These are phyloP conservation scores for Coracopsis vasa DNA, from an alignment of 2,113 vertebrate species.

Conservation along the genomic window DNA sequence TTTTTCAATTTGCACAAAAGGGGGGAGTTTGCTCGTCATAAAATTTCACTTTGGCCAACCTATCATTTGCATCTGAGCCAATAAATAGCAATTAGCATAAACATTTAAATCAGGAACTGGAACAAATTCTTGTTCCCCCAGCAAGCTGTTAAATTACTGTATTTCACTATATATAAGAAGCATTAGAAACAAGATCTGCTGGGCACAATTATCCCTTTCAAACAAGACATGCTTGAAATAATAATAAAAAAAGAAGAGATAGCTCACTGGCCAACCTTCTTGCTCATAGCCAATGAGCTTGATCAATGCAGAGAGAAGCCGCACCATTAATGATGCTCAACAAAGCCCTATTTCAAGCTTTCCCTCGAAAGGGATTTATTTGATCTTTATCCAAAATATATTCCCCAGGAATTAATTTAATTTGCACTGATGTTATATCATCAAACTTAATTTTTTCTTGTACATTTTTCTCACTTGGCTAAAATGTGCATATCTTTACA, in stretches of 20 bases:
- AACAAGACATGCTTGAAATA: slow-evolving; percentile 70
- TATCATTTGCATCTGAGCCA: slow-evolving; percentile 99
- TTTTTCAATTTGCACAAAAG: slow-evolving; percentile 99
- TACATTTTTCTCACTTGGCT: not conserved
- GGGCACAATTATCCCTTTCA: slow-evolving; percentile 71
- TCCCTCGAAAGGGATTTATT: slow-evolving; percentile 21
- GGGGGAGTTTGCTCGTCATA: slow-evolving; percentile 99
- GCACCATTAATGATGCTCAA: slow-evolving; percentile 4
- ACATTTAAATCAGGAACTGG: slow-evolving; percentile 99
- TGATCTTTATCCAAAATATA: slow-evolving; percentile 48
- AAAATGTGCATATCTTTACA: not conserved
- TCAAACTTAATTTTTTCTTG: not conserved
- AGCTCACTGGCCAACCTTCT: slow-evolving; percentile 17
- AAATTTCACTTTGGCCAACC: slow-evolving; percentile 99
- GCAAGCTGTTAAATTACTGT: slow-evolving; percentile 98
- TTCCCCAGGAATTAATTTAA: slow-evolving; percentile 33
- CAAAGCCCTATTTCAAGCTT: slow-evolving; percentile 5
- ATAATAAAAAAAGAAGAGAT: slow-evolving; percentile 24
- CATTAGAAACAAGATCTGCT: slow-evolving; percentile 74
- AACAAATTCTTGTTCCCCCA: slow-evolving; percentile 98
- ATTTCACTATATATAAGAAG: slow-evolving; percentile 82
- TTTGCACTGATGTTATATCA: slow-evolving; percentile 8
- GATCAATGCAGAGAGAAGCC: not conserved
- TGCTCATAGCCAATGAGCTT: slow-evolving; percentile 19
- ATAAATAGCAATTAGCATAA: slow-evolving; percentile 99